phyloP scores from a whole-genome alignment of 2,113 vertebrate genomes.

The Colistium nudipinnis region DNA sequence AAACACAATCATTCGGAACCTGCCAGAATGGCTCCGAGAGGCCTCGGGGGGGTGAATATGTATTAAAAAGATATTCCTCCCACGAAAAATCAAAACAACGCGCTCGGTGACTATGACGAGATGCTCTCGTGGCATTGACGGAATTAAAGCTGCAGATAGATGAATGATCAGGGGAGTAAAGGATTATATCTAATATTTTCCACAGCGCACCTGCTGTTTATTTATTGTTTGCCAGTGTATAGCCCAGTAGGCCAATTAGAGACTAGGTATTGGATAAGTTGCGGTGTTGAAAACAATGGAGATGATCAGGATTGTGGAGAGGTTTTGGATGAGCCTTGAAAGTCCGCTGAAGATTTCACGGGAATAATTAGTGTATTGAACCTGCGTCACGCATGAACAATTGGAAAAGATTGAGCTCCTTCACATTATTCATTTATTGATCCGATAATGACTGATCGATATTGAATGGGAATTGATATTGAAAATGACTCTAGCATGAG shows the following conservation, averaged over 20 bases:
- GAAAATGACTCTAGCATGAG: conserved; percentile 44
- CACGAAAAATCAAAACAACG: too few species aligned
- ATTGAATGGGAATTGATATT: conserved; percentile 42
- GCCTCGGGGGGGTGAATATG: too few species aligned
- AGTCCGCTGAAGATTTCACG: conserved; percentile 19
- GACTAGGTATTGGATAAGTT: too few species aligned
- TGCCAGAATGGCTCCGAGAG: conserved; percentile 63
- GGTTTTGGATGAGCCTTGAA: conserved; percentile 19
- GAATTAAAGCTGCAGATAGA: background rate
- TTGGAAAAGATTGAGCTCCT: conserved; percentile 33
- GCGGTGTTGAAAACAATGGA: too few species aligned
- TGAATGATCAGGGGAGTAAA: too few species aligned
- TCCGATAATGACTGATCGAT: conserved; percentile 55
- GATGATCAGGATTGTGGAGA: background rate
- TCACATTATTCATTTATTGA: conserved; percentile 47
- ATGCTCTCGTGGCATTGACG: background rate
- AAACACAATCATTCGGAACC: conserved; percentile 67
- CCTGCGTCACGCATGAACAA: conserved; percentile 50
- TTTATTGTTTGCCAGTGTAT: background rate
- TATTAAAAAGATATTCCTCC: too few species aligned
- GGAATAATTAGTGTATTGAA: conserved; percentile 49
- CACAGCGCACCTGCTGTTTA: too few species aligned
- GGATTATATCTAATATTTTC: too few species aligned
- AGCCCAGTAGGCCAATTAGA: background rate
- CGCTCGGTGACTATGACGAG: too few species aligned